These are phyloP conservation scores for Scortum barcoo DNA, from an alignment of 2,113 vertebrate genomes.

Conservation along the genomic window DNA sequence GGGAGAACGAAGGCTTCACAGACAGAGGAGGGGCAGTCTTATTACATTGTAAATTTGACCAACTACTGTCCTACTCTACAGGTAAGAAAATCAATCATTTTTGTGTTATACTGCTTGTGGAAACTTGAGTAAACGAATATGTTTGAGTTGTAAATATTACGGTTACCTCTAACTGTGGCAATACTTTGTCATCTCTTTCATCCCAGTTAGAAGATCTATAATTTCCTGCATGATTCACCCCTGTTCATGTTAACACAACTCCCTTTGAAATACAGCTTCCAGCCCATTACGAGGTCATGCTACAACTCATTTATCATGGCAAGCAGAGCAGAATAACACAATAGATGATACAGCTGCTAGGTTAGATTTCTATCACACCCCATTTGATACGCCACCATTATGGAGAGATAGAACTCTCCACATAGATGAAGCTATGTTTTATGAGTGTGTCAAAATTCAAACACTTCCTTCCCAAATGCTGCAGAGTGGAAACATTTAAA, in stretches of 20 bases:
- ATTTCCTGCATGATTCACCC: conserved; percentile 14
- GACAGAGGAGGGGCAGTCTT: conserved; percentile 48
- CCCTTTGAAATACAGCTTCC: conserved; percentile 40
- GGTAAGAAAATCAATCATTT: conserved; percentile 70
- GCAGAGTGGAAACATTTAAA: background rate
- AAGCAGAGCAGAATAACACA: conserved; percentile 23
- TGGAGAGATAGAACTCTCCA: too few species aligned
- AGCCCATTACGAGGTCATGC: conserved; percentile 8
- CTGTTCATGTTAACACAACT: conserved; percentile 7
- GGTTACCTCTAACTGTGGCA: conserved; percentile 16
- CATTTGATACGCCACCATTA: background rate
- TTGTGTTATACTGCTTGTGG: background rate
- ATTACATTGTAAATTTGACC: conserved; percentile 77
- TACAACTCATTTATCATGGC: conserved; percentile 24
- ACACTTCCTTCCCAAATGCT: background rate
- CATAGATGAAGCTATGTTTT: background rate
- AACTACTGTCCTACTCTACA: conserved; percentile 81
- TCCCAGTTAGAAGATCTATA: conserved; percentile 13
- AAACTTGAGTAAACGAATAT: conserved; percentile 17
- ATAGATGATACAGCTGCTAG: conserved; percentile 19
- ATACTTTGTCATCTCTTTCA: conserved; percentile 20
- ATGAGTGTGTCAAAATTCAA: background rate
- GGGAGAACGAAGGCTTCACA: conserved; percentile 55
- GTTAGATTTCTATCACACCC: background rate
- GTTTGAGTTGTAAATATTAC: conserved; percentile 37